Evolutionary conservation across 1,140 invertebrate genomes (phyloP).

Genomic region (Zophobas atratus): DNA sequence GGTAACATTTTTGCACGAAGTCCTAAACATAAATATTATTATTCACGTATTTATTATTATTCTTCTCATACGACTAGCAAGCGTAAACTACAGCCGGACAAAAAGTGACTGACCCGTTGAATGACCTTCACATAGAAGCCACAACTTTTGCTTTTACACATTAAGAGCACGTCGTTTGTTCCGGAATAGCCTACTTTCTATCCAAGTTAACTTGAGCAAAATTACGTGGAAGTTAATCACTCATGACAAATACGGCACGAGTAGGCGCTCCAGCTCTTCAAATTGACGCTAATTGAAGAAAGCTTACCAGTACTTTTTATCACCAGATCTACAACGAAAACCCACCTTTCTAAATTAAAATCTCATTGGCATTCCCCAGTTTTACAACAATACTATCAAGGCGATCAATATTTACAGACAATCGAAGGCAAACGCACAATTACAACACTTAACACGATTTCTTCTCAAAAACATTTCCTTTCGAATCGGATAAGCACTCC

Average conservation of each 20-base stretch:
- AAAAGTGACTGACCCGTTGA: conserved; percentile 26
- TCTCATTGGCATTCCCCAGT: conserved; percentile 16
- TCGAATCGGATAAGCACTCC: conserved; percentile 29
- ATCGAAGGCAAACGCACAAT: conserved; percentile 38
- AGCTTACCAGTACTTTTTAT: conserved; percentile 4
- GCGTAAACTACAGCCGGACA: conserved; percentile 19
- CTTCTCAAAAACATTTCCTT: conserved; percentile 21
- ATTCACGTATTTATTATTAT: background rate
- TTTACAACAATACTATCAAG: background rate
- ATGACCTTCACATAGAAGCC: conserved; percentile 35
- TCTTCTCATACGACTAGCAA: conserved; percentile 1
- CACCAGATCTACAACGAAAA: background rate
- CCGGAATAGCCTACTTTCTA: conserved; percentile 37
- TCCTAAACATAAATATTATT: no score
- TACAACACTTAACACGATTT: conserved; percentile 37
- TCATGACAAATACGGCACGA: conserved; percentile 16
- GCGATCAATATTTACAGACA: conserved; percentile 33
- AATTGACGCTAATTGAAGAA: conserved; percentile 25
- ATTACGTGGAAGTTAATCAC: conserved; percentile 30
- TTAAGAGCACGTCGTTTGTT: conserved; percentile 41
- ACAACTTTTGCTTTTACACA: conserved; percentile 43
- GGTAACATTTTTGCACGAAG: no score
- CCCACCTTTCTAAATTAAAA: conserved; percentile 13
- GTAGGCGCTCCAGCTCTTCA: conserved; percentile 1
- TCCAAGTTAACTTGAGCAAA: conserved; percentile 11